Base-by-base conservation (phyloP, 2,888 invertebrate species). In the Koerneria pararmatus region DNA sequence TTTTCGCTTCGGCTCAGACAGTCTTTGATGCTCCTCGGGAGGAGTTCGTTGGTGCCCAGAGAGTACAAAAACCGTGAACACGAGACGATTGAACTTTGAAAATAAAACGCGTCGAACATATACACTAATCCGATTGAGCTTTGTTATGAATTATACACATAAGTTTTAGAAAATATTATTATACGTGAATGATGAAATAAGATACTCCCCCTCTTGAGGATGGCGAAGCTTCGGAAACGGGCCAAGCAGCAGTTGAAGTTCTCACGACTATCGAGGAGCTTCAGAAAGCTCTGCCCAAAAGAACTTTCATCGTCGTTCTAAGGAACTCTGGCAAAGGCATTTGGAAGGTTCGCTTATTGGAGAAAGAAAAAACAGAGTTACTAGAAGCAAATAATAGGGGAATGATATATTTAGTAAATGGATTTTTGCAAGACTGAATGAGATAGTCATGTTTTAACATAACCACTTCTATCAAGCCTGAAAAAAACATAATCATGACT, bases 211-310 rank as follows among this genome's bases (percentile, higher is more conserved):
- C 11, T 56, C 4, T 69, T 27, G 49, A 74, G 68, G 76, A 76
- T 62, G 76, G 76, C 24, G 72, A 71, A 54, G 74, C 74, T 5
- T 73, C 73, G 0, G 76, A 76, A 58, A 75, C 76, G 0, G 76
- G 75, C 3, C 76, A 76, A 46, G 72, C 75, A 0, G 76, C 76
- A 5, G 71, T 76, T 8, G 76, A 76, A 66, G 76, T 76, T 8
- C 69, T 76, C 6, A 68, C 69, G 8, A 71, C 71, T 1, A 72
- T 76, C 32, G 73, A 76, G 41, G 72, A 74, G 57, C 57, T 76
- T 24, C 64, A 53, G 22, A 72, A 71, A 48, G 35, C 31, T 11
- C 57, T 74, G 4, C 74, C 74, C 11, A 56, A 56, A 29, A 73
- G 70, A 32, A 76, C 76, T n/a, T 67, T 76, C 48, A 66, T 76